phyloP scores from a whole-genome alignment of 2,797 vertebrate species.

The Sebastes kiyomatsui region DNA sequence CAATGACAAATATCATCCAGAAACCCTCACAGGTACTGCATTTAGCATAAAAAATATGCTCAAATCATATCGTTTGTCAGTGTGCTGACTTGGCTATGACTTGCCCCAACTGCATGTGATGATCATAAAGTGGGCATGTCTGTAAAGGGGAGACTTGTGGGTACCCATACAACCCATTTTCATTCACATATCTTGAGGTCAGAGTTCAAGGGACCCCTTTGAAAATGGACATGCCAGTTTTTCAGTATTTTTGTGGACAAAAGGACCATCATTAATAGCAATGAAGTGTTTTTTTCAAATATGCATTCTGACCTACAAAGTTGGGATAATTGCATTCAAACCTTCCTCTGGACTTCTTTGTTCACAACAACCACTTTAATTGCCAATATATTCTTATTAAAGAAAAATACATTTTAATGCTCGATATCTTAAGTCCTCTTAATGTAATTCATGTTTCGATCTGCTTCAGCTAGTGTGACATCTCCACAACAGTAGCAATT shows the following conservation, averaged over 20 bases:
- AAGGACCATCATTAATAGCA: background rate
- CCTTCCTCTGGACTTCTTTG: background rate
- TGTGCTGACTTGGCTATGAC: too few relatives aligned
- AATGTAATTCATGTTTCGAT: conserved; percentile 27
- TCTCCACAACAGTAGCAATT: conserved; percentile 57
- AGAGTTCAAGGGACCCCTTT: accelerated
- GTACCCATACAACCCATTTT: too few relatives aligned
- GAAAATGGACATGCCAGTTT: accelerated
- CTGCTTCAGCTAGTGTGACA: conserved; percentile 45
- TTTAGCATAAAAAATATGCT: too few relatives aligned
- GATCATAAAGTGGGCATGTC: too few relatives aligned
- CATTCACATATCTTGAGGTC: too few relatives aligned
- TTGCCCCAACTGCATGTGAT: too few relatives aligned
- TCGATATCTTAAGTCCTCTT: conserved; percentile 23
- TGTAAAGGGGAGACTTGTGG: too few relatives aligned
- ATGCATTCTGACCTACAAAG: background rate
- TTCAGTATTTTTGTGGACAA: background rate
- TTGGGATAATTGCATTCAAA: background rate
- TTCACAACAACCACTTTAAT: conserved; percentile 28
- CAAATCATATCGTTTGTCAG: too few relatives aligned
- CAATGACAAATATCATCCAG: too few relatives aligned
- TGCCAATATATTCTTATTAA: conserved; percentile 5
- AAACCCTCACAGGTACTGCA: too few relatives aligned
- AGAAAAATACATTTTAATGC: conserved; percentile 26
- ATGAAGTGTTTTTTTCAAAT: background rate